Conservation (phyloP, 2,113 vertebrate genomes). For the Falco punctatus region DNA sequence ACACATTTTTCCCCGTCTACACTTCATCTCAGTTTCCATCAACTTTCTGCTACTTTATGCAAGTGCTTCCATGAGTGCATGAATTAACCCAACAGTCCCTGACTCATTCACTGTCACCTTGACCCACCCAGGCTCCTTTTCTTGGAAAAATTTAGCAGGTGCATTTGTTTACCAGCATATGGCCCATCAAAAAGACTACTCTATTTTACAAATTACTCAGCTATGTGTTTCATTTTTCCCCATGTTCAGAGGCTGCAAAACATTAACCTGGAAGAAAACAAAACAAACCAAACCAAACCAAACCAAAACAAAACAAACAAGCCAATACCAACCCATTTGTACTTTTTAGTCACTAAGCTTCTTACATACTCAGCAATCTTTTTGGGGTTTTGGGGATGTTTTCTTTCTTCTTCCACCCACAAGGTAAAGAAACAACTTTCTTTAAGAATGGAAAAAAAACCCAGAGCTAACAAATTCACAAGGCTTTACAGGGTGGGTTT, state of each 20-base stretch:
- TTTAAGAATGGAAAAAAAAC: not conserved
- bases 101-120: not conserved
- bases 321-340: not conserved
- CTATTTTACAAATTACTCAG: not conserved
- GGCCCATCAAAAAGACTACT: not conserved
- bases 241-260: not conserved
- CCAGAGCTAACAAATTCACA: not conserved
- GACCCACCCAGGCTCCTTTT: not conserved
- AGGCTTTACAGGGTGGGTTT: not conserved
- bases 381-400: rapidly evolving
- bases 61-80: not conserved
- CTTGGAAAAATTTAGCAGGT: not conserved
- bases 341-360: not conserved
- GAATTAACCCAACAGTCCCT: not conserved
- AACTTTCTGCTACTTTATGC: not conserved
- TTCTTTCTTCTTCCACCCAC: not conserved
- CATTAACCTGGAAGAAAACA: not conserved
- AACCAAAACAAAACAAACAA: not conserved
- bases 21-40: not conserved
- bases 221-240: not conserved
- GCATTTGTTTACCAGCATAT: not conserved
- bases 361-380: not conserved
- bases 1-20: not conserved
- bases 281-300: not conserved
- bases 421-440: not conserved